These are phyloP conservation scores for Drosophila algonquin DNA, from an alignment of 2,888 invertebrate species.

Conservation along the genomic window DNA sequence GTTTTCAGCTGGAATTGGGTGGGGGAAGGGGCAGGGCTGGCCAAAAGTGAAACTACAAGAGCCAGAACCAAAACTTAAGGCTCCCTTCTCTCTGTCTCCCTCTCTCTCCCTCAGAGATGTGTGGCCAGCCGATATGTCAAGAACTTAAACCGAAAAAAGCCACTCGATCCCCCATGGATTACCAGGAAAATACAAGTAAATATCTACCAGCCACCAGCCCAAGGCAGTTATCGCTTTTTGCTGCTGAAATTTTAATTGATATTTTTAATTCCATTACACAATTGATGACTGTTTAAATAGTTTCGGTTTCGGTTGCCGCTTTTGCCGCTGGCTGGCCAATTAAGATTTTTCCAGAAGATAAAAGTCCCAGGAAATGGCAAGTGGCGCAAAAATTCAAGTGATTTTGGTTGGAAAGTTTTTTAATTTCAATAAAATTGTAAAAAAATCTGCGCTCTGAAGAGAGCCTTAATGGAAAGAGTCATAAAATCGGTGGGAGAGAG, in stretches of 20 bases:
- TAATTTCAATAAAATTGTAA: not conserved
- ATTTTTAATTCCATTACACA: slow-evolving; percentile 19
- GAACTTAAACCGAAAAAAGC: slow-evolving; percentile 7
- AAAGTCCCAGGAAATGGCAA: not conserved
- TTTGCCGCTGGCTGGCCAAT: not conserved
- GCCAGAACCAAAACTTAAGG: slow-evolving; percentile 20
- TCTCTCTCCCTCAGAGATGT: slow-evolving; percentile 17
- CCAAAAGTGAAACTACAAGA: slow-evolving; percentile 15
- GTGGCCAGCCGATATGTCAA: slow-evolving; percentile 23
- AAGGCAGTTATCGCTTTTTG: slow-evolving; percentile 18
- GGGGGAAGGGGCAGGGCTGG: not conserved
- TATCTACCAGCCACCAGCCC: not conserved
- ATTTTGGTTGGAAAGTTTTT: too few relatives aligned
- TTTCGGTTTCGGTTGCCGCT: slow-evolving; percentile 1
- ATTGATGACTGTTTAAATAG: slow-evolving; percentile 27
- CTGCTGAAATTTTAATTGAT: slow-evolving; percentile 17
- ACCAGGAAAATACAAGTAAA: slow-evolving; percentile 13
- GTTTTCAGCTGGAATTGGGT: slow-evolving; percentile 24
- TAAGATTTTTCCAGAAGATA: not conserved
- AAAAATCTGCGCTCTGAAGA: not conserved
- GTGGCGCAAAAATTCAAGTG: not conserved
- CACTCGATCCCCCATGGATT: slow-evolving; percentile 2
- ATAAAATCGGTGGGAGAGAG: too few relatives aligned
- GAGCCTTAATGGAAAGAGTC: not conserved
- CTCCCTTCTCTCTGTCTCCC: slow-evolving; percentile 11